Evolutionary conservation across 2,113 vertebrate genomes (phyloP), one percentile per base, ranked within the genome.

Genomic region (Acrocephalus arundinaceus): DNA sequence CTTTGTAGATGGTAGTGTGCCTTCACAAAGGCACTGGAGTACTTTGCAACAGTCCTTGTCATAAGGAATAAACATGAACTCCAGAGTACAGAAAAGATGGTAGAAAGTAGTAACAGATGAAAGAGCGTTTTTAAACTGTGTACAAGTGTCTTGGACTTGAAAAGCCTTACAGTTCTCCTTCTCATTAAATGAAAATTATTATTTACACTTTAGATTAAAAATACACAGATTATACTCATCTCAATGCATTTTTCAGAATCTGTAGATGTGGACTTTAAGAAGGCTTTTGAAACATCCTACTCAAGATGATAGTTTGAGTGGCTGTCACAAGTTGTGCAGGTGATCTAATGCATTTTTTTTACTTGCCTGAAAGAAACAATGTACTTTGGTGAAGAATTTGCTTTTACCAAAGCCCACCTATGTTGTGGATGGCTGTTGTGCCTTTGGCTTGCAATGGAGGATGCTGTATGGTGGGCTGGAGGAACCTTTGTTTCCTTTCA

Each of bases 401-500:
- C 57, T 78, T 90, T 93, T 39, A 61, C 72, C 33, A 75, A 66
- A 93, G 28, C 30, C 45, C 23, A 67, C 17, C 31, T 87, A 28
- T 30, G 8, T 31, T 51, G 11, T 58, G 71, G 31, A 45, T 52
- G 63, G 52, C 35, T 0, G 0, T 37, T 67, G 59, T 76, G 37
- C 57, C 67, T 61, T 87, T 92, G 28, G 10, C 62, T 96, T 80
- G 71, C 82, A 84, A 33, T 76, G 87, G 79, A 96, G 65, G 77
- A 91, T 94, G 61, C 92, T 95, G 70, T 95, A 95, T 62, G 67
- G 11, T 46, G 54, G 71, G 68, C 89, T 95, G 85, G 67, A 94
- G 93, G 93, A 97, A 97, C 86, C 76, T 91, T 96, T 89, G 80
- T 87, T 97, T 98, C 85, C 94, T 97, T 96, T 93, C 65, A 68